Evolutionary conservation across 2,113 vertebrate genomes (phyloP).

Genomic region (Columba livia): DNA sequence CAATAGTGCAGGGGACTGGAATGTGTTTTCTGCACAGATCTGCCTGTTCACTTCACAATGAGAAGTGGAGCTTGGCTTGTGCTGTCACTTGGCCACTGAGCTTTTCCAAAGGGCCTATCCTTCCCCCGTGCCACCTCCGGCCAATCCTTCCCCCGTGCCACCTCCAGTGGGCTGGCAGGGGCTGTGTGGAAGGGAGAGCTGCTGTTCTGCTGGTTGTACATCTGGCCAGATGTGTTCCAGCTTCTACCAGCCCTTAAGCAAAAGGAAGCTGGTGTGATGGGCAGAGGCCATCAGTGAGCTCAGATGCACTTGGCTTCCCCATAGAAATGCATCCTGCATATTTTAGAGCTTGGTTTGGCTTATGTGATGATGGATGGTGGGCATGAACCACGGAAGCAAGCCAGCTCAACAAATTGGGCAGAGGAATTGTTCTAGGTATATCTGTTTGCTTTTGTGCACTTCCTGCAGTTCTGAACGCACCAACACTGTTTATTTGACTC

Average conservation of each 20-base stretch:
- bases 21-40: not conserved
- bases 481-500: not conserved
- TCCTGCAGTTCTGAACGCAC: not conserved
- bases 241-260: not conserved
- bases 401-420: not conserved
- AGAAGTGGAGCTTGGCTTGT: not conserved
- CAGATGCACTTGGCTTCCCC: not conserved
- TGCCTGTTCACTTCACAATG: not conserved
- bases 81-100: not conserved
- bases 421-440: not conserved
- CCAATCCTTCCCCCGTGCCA: not conserved
- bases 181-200: not conserved
- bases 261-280: not conserved
- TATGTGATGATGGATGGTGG: not conserved
- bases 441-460: not conserved
- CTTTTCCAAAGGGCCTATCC: not conserved
- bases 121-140: not conserved
- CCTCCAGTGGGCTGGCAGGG: not conserved
- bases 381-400: not conserved
- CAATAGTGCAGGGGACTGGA: constrained; percentile 41
- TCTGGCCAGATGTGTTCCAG: not conserved
- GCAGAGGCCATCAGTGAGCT: not conserved
- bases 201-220: not conserved
- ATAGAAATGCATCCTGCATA: not conserved
- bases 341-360: not conserved